Evolutionary conservation across 2,888 invertebrate genomes (phyloP), one percentile per base, ranked within the genome.

Genomic region (Caenorhabditis sp.): DNA sequence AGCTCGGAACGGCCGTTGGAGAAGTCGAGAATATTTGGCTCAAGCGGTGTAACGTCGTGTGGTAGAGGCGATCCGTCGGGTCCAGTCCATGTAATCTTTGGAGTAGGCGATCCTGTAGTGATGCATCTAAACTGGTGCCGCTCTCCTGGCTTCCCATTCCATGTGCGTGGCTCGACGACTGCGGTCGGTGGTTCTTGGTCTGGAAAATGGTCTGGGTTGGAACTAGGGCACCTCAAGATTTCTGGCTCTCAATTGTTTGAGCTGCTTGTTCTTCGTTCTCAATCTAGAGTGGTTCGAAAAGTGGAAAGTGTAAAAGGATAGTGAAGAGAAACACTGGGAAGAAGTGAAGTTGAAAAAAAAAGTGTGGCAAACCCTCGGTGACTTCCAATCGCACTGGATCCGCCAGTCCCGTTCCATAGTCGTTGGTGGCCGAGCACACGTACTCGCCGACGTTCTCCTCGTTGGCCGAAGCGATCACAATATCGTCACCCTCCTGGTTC

Each of bases 91-190:
- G 84, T 83, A 59, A 91, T 86, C 83, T 89, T 85, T 69, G 91
- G 91, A 35, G 89, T 85, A 35, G 91, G 91, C 26, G 85, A 79
- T 75, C 91, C 91, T 49, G 92, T 90, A 51, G 87, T 87, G 73
- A 89, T 87, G 72, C 91, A 91, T 73, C 86, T 83, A 87, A 91
- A 91, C 77, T 91, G 90, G 58, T 91, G 90, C 3, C 85, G 66
- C 22, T 91, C 89, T 68, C 91, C 91, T n/a, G 90, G 90, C 72
- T 91, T 87, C 54, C 92, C 91, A 66, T 92, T 91, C 90, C 92
- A 92, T 8, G 89, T 88, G 19, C 91, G 85, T 24, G 91, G 91
- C 70, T 89, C 90, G 22, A 91, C 91, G 41, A 89, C 86, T 31
- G 91, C 91, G 0, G 92, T 92, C 54, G 92, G 92, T 38, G 91